Evolutionary conservation across 2,113 vertebrate genomes (phyloP), one percentile per base, ranked within the genome.

Genomic region (Pithys albifrons): DNA sequence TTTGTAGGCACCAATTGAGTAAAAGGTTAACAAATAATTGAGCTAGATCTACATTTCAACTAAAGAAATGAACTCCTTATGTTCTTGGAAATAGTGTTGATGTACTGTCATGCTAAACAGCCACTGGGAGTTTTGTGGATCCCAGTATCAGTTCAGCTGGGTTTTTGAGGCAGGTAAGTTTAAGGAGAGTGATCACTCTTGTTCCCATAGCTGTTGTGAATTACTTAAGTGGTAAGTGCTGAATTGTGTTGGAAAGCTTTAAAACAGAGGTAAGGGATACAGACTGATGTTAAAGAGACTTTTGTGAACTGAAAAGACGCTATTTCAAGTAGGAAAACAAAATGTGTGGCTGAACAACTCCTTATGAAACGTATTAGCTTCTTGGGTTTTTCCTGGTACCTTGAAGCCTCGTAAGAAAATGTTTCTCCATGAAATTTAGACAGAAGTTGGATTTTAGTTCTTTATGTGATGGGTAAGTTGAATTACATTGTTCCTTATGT

Each of bases 341-440:
- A 62, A 75, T 8, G 37, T 37, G n/a, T 52, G 43, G 24, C 27
- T 4, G 28, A 52, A 57, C 10, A 59, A 37, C 10, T 51, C 51
- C 28, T 54, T 57, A 14, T 8, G 18, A 41, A 69, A 49, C 0
- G 0, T 33, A 39, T 3, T 19, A 41, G 31, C 7, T 46, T 41
- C 37, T 27, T 33, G 3, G 3, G 5, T 9, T 55, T 29, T 70
- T 61, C 70, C 31, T 71, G 17, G 27, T 9, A 45, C 16, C 20
- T 66, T 73, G 62, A 79, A 93, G 33, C 45, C 27, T 84, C 1
- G 1, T 57, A 73, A 27, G 55, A 84, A 66, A 54, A 35, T 22
- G 11, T 62, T 82, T 41, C 37, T 75, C 66, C 12, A 20, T n/a
- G 10, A 46, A n/a, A 80, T 39, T 46, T 10, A 55, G 48, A 29